Evolutionary conservation across 1,140 invertebrate genomes (phyloP), one percentile per base, ranked within the genome.

Genomic region (Heliothis virescens): DNA sequence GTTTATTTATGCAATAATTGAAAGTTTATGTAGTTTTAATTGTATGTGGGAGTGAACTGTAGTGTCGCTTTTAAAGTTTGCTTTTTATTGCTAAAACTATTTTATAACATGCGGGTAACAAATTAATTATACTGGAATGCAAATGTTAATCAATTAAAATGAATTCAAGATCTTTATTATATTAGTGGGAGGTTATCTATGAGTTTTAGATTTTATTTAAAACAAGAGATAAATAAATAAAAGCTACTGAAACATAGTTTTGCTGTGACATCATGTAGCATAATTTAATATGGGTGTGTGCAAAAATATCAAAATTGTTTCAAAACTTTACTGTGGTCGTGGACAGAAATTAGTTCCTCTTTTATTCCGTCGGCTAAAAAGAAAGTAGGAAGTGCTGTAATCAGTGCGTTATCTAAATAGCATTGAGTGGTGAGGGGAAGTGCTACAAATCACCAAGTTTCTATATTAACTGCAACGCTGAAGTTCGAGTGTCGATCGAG

Each of bases 1-100:
- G 21, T 60, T 29, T 60, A 50, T 48, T n/a, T 41, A 48, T 11
- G 11, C 2, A 41, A 13, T 48, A 41, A 67, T 48, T 67, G 9
- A 12, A 67, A 47, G 16, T 48, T 67, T 67, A 67, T 67, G 63
- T 48, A 13, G 10, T 21, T 67, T 48, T 67, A 67, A 67, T 67
- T 67, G 63, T 12, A 48, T 10, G 63, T 67, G 41, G 63, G 63
- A 18, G 63, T 67, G n/a, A 48, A 12, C 21, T 26, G 21, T 18
- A n/a, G 12, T 18, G n/a, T 21, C 0, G 63, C 29, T 48, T 50
- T 48, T n/a, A 67, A 26, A 67, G 9, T 48, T 48, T 15, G 18
- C n/a, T 65, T 47, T 67, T 65, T 67, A 67, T 48, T 67, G 41
- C 63, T 11, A 12, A 60, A 60, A 26, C 16, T 67, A 21, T 67